Evolutionary conservation across 2,113 vertebrate species (phyloP), one percentile per base, ranked within the genome.

Genomic region (Labrus mixtus): DNA sequence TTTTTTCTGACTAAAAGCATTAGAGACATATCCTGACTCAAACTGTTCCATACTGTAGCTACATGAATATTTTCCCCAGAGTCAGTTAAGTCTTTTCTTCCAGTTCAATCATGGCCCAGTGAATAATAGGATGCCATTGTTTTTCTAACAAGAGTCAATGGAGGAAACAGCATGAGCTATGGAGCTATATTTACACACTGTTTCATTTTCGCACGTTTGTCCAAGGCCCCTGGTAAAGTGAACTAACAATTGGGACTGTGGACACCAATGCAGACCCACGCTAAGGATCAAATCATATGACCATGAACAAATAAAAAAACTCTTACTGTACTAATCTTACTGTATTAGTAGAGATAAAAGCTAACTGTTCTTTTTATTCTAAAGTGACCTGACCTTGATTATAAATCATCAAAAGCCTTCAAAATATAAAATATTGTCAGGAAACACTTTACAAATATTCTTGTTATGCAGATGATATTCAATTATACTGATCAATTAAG

Each of bases 61-160:
- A n/a, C 48, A 4, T n/a, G 46, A 79, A 76, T 48, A 75, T 62
- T 75, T 81, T 80, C 62, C 56, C 43, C 9, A n/a, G 56, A 56
- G 48, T 63, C n/a, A 48, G 36, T 53, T 4, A 45, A 81, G 36
- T 50, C 63, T 79, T 64, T 80, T 79, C 81, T 65, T 80, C 58
- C 77, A 78, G 59, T 84, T 81, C 70, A 78, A 43, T 83, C 4
- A 59, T 9, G 46, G 71, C 45, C 70, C 51, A 4, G 78, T 84
- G 83, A 90, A 91, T 89, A 90, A 89, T 90, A 88, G 91, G 85
- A 87, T 81, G 82, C 82, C 86, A 90, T 92, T 92, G 91, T 93
- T 91, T 87, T 86, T 82, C 84, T 81, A 90, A 88, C 89, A 86
- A 83, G 84, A 87, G 75, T 74, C 64, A 33, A 73, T 66, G 78